Evolutionary conservation across 2,113 vertebrate species (phyloP).

Genomic region (Motacilla tschutschensis): DNA sequence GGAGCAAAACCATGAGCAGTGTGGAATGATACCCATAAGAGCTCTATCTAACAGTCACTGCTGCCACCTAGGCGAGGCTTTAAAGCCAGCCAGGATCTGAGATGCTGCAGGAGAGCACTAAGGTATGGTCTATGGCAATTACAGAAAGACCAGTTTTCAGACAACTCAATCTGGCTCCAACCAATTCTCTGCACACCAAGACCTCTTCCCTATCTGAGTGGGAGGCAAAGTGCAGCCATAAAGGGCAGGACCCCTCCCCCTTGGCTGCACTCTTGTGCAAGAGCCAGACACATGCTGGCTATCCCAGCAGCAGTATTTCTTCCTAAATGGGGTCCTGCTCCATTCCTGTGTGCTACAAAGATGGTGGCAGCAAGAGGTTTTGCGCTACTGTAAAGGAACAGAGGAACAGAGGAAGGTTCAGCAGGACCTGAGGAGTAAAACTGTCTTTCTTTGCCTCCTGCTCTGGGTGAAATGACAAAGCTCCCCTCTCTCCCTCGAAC

Average conservation of each 20-base stretch:
- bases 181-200: not conserved
- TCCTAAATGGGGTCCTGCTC: not conserved
- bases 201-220: not conserved
- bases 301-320: not conserved
- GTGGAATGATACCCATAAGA: not conserved
- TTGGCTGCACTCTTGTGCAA: not conserved
- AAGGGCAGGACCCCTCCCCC: not conserved
- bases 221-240: fast-evolving
- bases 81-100: not conserved
- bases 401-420: not conserved
- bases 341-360: not conserved
- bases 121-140: not conserved
- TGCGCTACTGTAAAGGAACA: not conserved
- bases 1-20: not conserved
- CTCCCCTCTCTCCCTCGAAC: not conserved
- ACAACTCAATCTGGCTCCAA: not conserved
- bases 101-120: not conserved
- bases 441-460: not conserved
- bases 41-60: not conserved
- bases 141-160: not conserved
- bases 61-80: slow-evolving; percentile 36
- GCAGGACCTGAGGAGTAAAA: not conserved
- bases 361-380: not conserved
- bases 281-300: not conserved
- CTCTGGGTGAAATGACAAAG: not conserved